Base-by-base conservation (phyloP, 2,797 vertebrate genomes). In the Falco rusticolus region DNA sequence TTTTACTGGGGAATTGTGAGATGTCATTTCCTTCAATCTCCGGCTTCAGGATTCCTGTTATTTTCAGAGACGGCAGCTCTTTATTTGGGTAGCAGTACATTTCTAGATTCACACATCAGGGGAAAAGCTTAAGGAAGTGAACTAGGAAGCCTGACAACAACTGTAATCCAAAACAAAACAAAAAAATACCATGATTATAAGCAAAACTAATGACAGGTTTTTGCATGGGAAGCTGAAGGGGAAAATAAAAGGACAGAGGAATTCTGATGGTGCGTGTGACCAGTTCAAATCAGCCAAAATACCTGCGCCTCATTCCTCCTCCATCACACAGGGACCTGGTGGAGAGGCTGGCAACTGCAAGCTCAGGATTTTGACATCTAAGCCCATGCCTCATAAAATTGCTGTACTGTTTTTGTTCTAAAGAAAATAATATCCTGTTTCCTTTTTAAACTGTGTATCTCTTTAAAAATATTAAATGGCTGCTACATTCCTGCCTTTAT, bases 401-500 rank as follows among this genome's bases (percentile, higher is more conserved):
- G 12, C 74, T n/a, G 68, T 5, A 1, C 29, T 59, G 31, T 10
- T 90, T n/a, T 13, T 85, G 84, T 74, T 74, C 25, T 39, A 4
- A 39, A 92, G 77, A 65, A 85, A 61, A 91, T 50, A 83, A 93
- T 71, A 47, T 89, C 90, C 92, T 89, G 84, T 70, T 80, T 87
- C 86, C 69, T 80, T 77, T 64, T n/a, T 8, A 74, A 93, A 39
- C 13, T 16, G 7, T 39, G n/a, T 5, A 5, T 54, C 69, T 89
- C 86, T 72, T 54, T 34, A 50, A 37, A 87, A 94, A 95, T 31
- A 71, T 47, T 51, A 51, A 96, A 88, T 87, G 89, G 88, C 91
- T 96, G 84, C 90, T 84, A 29, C 59, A 75, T 90, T 96, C 94
- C 68, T 94, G 71, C 80, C 77, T 91, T 94, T 71, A 69, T 95